Conservation (phyloP, 2,113 vertebrate genomes). For the Condylura cristata region DNA sequence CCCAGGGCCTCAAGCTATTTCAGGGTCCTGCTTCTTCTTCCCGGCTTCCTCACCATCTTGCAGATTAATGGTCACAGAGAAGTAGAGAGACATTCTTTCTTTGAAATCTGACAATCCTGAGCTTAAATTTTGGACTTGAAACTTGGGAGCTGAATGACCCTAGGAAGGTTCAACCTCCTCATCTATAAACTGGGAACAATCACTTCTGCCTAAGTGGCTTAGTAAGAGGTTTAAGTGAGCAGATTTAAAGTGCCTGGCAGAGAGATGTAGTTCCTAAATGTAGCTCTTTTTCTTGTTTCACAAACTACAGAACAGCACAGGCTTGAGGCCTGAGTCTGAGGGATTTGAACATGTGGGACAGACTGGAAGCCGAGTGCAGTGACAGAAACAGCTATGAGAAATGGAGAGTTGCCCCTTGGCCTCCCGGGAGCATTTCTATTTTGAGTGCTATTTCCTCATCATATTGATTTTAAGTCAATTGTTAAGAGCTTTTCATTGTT, state of each 20-base stretch:
- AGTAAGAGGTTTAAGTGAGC: background rate
- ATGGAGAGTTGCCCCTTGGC: background rate
- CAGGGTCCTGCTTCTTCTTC: background rate
- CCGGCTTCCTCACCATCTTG: background rate
- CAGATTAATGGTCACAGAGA: background rate
- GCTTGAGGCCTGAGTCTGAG: background rate
- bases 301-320: background rate
- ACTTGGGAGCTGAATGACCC: background rate
- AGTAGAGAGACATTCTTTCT: background rate
- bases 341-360: background rate
- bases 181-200: conserved; percentile 44
- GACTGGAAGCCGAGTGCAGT: background rate
- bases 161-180: background rate
- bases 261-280: background rate
- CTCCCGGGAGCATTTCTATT: conserved; percentile 60
- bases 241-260: background rate
- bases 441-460: conserved; percentile 42
- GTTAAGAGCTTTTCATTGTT: conserved; percentile 72
- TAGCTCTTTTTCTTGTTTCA: background rate
- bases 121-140: conserved; percentile 43
- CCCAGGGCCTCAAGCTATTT: background rate
- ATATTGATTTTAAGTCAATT: conserved; percentile 70
- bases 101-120: background rate
- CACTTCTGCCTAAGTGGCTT: background rate
- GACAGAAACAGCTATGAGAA: background rate